Percentiles rank a stretch among this genome's conserved stretches.
Evolutionary conservation across 2,797 vertebrate species (phyloP).

Genomic region (Emydoidea blandingii): DNA sequence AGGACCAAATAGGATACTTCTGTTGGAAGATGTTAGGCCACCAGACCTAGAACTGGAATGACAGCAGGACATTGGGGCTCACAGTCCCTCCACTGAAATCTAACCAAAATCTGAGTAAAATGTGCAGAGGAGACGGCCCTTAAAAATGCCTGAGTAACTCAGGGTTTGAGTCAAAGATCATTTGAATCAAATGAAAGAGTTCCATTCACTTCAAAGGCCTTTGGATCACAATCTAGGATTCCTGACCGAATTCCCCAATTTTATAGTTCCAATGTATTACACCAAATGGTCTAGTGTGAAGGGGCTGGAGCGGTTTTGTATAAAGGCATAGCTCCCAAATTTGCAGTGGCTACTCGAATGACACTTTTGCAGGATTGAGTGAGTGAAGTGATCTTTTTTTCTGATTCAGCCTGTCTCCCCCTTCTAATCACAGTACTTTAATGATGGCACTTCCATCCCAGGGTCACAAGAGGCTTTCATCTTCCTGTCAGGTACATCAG

Average conservation of each 20-base stretch:
- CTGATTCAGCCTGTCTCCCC: not conserved
- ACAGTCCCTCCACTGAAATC: not conserved
- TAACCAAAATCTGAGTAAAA: not conserved
- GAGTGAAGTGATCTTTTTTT: not conserved
- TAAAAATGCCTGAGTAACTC: not conserved
- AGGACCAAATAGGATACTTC: constrained; percentile 31
- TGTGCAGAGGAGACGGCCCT: not conserved
- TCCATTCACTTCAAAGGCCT: not conserved
- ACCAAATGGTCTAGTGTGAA: not conserved
- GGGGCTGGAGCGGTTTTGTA: not conserved
- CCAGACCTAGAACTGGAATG: not conserved
- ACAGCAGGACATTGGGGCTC: not conserved
- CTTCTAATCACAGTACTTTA: not conserved
- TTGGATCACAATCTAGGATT: not conserved
- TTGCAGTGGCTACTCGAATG: not conserved
- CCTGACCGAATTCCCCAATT: not conserved
- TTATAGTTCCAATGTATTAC: not conserved
- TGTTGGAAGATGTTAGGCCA: not conserved
- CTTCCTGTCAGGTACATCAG: not conserved
- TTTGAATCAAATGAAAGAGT: not conserved
- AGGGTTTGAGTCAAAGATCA: not conserved
- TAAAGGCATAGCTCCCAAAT: not conserved
- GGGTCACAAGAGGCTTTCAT: not conserved
- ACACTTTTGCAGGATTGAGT: not conserved
- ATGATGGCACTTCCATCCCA: not conserved